Percentiles rank a stretch among this genome's conserved stretches.
These are phyloP conservation scores for Drosophila bifasciata DNA, from an alignment of 1,140 invertebrate genomes.

Conservation along the genomic window DNA sequence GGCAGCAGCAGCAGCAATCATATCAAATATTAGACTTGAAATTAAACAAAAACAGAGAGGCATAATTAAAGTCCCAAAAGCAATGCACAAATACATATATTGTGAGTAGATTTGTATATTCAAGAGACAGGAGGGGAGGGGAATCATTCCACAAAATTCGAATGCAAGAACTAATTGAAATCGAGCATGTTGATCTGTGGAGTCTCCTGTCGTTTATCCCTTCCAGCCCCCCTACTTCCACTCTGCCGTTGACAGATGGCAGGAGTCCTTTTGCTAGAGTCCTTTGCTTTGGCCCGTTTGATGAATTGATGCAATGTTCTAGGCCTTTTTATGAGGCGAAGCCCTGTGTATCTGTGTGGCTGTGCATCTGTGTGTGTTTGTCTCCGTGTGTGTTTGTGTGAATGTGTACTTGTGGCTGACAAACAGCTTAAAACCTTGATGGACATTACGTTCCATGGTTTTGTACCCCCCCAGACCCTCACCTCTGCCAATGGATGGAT, in stretches of 20 bases:
- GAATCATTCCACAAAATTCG: conserved; percentile 29
- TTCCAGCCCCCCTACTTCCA: not conserved
- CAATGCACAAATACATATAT: not conserved
- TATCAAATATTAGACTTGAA: conserved; percentile 69
- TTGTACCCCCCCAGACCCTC: not conserved
- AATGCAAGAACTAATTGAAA: conserved; percentile 61
- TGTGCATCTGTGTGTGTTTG: conserved; percentile 41
- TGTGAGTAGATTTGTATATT: not conserved
- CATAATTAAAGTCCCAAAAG: conserved; percentile 44
- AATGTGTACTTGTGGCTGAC: conserved; percentile 51
- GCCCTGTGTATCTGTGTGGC: conserved; percentile 32
- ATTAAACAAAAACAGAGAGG: conserved; percentile 62
- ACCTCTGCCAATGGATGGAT: not conserved
- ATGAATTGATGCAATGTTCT: conserved; percentile 66
- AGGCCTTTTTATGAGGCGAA: conserved; percentile 65
- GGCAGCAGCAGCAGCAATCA: conserved; percentile 70
- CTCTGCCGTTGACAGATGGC: conserved; percentile 42
- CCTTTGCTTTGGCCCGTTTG: conserved; percentile 23
- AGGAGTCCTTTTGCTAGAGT: not conserved
- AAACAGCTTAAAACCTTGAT: conserved; percentile 81
- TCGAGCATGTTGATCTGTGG: conserved; percentile 53
- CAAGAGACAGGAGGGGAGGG: conserved; percentile 33
- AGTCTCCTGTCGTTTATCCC: not conserved
- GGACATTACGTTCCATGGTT: conserved; percentile 54
- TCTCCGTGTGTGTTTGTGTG: conserved; percentile 30